These are phyloP conservation scores for Ctenodactylus gundi DNA, from an alignment of 2,113 vertebrate genomes.

Conservation along the genomic window DNA sequence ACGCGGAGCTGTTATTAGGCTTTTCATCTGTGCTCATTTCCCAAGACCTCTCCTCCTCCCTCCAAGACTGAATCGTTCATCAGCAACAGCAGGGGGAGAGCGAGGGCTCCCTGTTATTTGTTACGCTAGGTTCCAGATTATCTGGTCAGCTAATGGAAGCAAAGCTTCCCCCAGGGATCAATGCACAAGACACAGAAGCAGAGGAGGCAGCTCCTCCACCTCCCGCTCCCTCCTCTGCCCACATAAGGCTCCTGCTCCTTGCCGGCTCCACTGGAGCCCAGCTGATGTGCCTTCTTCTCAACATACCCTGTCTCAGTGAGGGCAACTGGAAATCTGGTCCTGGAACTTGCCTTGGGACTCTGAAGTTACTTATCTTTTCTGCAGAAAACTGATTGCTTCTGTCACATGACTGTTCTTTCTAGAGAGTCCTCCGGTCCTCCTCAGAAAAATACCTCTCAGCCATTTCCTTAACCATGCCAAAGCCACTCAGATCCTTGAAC, in stretches of 20 bases:
- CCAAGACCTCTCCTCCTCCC: not conserved
- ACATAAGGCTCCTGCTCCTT: too few species aligned
- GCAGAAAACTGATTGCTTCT: not conserved
- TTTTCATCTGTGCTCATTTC: not conserved
- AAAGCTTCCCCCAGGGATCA: not conserved
- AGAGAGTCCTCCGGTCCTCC: not conserved
- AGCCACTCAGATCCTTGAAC: not conserved
- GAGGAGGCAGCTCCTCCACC: not conserved
- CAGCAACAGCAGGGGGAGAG: not conserved
- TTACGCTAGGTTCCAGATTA: not conserved
- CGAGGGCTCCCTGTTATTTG: not conserved
- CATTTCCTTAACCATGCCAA: not conserved
- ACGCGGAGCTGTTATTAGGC: not conserved
- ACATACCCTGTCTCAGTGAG: not conserved
- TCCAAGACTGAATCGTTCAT: not conserved
- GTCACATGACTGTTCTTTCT: not conserved
- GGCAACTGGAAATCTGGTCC: not conserved
- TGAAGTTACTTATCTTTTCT: not conserved
- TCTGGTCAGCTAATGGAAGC: not conserved
- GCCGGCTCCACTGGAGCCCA: not conserved
- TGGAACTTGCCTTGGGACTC: rapidly evolving
- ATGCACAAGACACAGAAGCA: not conserved
- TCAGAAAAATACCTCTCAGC: not conserved
- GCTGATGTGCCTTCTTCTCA: not conserved
- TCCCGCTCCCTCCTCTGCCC: not conserved